Evolutionary conservation across 1,140 invertebrate species (phyloP).

Genomic region (Aplysia californica): DNA sequence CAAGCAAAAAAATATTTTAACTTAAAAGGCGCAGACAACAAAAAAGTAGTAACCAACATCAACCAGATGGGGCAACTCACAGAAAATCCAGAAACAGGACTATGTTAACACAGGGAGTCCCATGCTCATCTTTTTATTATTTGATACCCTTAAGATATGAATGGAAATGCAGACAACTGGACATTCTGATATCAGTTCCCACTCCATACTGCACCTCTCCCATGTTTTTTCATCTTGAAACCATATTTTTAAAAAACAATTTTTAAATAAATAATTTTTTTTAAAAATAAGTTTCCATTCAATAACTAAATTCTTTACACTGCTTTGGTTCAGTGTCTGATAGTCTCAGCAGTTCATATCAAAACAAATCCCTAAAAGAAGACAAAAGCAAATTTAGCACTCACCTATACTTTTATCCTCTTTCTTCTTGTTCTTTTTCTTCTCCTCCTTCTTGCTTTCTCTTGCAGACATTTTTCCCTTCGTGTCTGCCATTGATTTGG

Average conservation of each 20-base stretch:
- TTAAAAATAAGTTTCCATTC: background rate
- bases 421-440: slow-evolving; percentile 55
- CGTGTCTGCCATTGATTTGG: background rate
- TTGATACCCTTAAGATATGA: no score
- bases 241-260: background rate
- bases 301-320: no score
- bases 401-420: slow-evolving; percentile 59
- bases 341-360: background rate
- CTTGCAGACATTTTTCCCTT: background rate
- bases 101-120: no score
- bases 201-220: no score
- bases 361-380: background rate
- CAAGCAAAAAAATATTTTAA: no score
- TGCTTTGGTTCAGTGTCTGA: background rate
- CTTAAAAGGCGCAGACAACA: no score
- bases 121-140: no score
- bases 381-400: background rate
- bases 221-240: background rate
- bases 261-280: background rate
- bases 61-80: no score
- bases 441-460: slow-evolving; percentile 16
- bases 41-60: no score
- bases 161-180: no score
- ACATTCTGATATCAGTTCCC: no score
- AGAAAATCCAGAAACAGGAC: no score